phyloP scores from a whole-genome alignment of 2,113 vertebrate species.

The Trichomycterus rosablanca region DNA sequence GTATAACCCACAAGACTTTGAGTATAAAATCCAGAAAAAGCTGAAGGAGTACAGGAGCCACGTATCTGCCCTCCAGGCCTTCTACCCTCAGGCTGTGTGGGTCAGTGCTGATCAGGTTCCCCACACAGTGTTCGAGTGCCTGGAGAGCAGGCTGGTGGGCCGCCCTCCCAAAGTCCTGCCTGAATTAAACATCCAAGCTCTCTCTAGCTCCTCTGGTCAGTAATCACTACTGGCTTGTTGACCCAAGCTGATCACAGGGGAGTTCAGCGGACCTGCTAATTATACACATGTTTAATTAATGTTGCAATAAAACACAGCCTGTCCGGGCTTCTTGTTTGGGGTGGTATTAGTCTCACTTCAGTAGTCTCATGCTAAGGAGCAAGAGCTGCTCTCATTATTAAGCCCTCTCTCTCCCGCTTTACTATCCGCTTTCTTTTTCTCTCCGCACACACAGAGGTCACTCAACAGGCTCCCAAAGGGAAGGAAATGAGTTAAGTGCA shows the following conservation, averaged over 20 bases:
- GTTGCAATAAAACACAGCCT: conserved; percentile 65
- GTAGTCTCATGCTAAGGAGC: conserved; percentile 54
- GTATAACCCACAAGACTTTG: conserved; percentile 68
- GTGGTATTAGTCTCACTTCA: conserved; percentile 66
- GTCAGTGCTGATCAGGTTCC: conserved; percentile 85
- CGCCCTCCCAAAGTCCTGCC: conserved; percentile 56
- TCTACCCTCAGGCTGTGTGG: conserved; percentile 65
- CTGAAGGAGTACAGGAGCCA: conserved; percentile 63
- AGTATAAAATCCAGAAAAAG: conserved; percentile 51
- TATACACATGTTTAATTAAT: conserved; percentile 68
- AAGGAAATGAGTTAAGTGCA: conserved; percentile 58
- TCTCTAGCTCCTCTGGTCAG: conserved; percentile 9
- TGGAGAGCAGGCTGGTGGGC: conserved; percentile 77
- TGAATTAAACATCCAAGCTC: conserved; percentile 25
- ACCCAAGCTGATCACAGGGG: conserved; percentile 37
- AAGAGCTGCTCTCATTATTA: conserved; percentile 53
- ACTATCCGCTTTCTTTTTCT: conserved; percentile 22
- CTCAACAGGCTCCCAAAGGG: conserved; percentile 60
- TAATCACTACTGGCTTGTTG: conserved; percentile 31
- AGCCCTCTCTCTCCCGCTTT: conserved; percentile 50
- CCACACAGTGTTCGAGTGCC: conserved; percentile 73
- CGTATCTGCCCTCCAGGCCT: conserved; percentile 53
- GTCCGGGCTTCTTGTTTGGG: conserved; percentile 41
- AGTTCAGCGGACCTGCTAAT: conserved; percentile 44
- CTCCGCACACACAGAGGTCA: conserved; percentile 54